Base-by-base conservation (phyloP, 2,797 vertebrate species). In the Syngnathus rostellatus region DNA sequence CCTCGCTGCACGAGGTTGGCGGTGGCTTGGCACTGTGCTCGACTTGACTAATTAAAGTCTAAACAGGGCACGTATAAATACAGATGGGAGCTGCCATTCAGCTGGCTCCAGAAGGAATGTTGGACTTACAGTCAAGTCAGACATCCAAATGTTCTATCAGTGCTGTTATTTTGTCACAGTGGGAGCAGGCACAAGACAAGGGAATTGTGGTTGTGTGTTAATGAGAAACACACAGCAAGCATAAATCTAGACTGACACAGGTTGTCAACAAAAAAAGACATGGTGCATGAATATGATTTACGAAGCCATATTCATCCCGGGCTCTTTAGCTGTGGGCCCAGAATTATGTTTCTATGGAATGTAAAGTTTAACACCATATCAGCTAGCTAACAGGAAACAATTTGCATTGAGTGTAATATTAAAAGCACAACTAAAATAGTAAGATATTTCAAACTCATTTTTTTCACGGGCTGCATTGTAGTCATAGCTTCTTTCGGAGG, bases 11-110 rank as follows among this genome's bases (percentile, higher is more conserved):
- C 76, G 68, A 38, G 58, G 62, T 43, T 69, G 74, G 70, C 75
- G 68, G 65, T 65, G 64, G 54, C 81, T 78, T 86, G 81, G 81
- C 75, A 72, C 51, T 55, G 63, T 70, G 83, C 70, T 83, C 69
- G 63, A 82, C 78, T 69, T 66, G 73, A 84, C 77, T 85, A 85
- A 88, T 86, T 89, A 86, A 78, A 81, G 79, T 79, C 82, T 78
- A 82, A 89, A 86, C 77, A 83, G 68, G 80, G 72, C 83, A 89
- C 84, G 81, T 82, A 87, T 86, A 83, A 83, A 87, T 85, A 79
- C 82, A 86, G 77, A 90, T 85, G 78, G 78, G 81, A 71, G 61
- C 68, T 74, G 66, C 51, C 70, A 77, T 70, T 79, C n/a, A 73
- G 70, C 69, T 70, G 70, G 72, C 77, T 72, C 63, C 60, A 70